Conservation (phyloP, 1,140 invertebrate species). For the Nebria ingens region DNA sequence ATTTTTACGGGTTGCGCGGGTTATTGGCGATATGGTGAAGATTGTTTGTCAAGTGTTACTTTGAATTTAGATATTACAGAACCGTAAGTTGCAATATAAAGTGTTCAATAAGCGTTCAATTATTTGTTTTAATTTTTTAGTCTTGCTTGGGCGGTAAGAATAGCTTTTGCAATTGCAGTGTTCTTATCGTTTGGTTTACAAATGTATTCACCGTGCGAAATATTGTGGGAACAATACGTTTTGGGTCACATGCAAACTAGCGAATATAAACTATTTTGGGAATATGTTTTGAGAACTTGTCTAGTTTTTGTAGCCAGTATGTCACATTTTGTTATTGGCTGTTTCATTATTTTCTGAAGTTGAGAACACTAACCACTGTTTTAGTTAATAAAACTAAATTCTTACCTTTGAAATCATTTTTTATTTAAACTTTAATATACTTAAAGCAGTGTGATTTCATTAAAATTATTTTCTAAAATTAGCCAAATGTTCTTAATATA, state of each 20-base stretch:
- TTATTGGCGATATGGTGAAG: slow-evolving; percentile 1
- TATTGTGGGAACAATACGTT: background rate
- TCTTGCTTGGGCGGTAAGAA: background rate
- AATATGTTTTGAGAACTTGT: background rate
- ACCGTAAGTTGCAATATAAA: background rate
- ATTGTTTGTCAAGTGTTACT: background rate
- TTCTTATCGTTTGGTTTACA: background rate
- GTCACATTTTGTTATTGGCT: no score
- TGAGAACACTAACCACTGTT: no score
- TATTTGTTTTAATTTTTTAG: background rate
- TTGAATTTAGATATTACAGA: background rate
- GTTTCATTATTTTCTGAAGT: no score
- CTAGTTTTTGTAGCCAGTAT: background rate
- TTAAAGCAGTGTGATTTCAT: no score
- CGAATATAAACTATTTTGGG: background rate
- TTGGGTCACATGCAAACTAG: background rate
- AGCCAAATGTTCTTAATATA: no score
- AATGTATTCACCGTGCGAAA: background rate
- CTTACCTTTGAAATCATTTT: no score
- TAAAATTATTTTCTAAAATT: no score
- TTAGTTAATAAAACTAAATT: no score
- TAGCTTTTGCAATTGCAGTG: slow-evolving; percentile 16
- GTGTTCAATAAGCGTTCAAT: background rate
- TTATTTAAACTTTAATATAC: no score
- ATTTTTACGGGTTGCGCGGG: background rate